These are phyloP conservation scores for Ctenicera cuprea DNA, from an alignment of 2,888 invertebrate species.

Conservation along the genomic window DNA sequence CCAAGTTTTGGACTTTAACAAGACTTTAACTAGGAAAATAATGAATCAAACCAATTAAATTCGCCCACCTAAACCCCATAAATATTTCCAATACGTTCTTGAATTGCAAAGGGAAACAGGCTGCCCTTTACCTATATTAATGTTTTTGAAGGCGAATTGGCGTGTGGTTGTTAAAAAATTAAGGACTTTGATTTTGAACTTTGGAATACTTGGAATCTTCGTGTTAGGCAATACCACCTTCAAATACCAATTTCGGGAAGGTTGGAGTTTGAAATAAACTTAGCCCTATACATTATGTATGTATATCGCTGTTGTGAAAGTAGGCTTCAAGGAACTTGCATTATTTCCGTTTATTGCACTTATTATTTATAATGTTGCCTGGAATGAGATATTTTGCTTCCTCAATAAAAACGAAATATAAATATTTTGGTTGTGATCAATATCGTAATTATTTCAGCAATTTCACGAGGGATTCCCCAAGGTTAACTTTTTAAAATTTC, in stretches of 20 bases:
- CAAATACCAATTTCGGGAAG: background rate
- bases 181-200: constrained; percentile 6
- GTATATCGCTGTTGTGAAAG: background rate
- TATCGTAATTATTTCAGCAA: no score
- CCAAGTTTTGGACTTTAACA: no score
- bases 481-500: no score
- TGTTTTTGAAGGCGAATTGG: background rate
- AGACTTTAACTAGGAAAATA: no score
- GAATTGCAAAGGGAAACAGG: background rate
- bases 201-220: constrained; percentile 2
- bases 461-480: no score
- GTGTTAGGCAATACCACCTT: background rate
- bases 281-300: background rate
- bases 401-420: no score
- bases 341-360: background rate
- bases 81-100: no score
- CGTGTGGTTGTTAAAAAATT: constrained; percentile 17
- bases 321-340: background rate
- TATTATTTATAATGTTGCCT: no score
- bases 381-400: no score
- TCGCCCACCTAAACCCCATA: no score
- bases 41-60: no score
- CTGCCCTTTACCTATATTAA: constrained; percentile 8
- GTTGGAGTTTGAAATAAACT: background rate
- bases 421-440: no score